A percentile compares a stretch with the other conserved stretches of the same genome.
Conservation (phyloP, 2,797 vertebrate species). For the Pipistrellus kuhlii region DNA sequence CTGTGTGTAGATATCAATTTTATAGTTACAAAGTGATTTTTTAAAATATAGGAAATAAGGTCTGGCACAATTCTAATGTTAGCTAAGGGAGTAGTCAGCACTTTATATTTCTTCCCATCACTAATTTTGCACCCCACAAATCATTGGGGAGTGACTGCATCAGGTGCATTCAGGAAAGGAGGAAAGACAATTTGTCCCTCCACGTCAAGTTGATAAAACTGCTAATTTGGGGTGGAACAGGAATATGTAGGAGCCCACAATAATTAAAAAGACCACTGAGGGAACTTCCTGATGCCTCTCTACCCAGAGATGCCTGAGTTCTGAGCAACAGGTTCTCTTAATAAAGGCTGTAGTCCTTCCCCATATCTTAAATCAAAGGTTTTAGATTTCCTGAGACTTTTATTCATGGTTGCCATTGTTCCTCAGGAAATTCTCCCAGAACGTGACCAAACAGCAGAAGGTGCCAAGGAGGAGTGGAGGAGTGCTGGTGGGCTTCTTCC, state of each 20-base stretch:
- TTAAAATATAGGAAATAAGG: neutral
- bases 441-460: neutral
- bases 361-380: neutral
- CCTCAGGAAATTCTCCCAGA: neutral
- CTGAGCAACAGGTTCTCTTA: neutral
- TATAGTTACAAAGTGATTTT: neutral
- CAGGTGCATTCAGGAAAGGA: neutral
- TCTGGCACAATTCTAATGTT: neutral
- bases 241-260: neutral
- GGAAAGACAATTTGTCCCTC: neutral
- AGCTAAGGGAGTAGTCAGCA: neutral
- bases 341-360: neutral
- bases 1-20: neutral
- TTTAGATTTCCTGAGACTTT: neutral
- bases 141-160: neutral
- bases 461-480: neutral
- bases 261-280: neutral
- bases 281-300: neutral
- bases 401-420: neutral
- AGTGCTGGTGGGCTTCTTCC: neutral
- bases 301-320: neutral
- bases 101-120: neutral
- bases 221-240: neutral
- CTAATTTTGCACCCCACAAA: neutral
- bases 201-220: neutral